Evolutionary conservation across 2,888 invertebrate species (phyloP), one percentile per base, ranked within the genome.

Genomic region (Hoplodrina blanda): DNA sequence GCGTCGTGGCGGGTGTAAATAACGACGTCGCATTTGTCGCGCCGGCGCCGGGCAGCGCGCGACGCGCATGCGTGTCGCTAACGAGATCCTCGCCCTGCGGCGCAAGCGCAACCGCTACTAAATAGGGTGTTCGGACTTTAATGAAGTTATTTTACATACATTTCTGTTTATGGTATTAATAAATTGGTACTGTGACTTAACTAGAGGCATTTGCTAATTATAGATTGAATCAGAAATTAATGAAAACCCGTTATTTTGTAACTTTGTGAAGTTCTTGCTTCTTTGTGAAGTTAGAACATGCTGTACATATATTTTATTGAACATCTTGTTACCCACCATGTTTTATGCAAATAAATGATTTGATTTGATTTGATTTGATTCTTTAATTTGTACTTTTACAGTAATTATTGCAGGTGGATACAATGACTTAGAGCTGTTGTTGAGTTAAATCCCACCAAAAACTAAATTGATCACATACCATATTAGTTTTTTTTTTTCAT

Each of bases 1-100:
- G 52, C 62, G 76, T 80, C 76, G 76, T 77, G 74, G 82, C 83
- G 81, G 83, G 85, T 84, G 86, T 89, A 87, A 89, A 87, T 89
- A 85, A 88, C 89, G 85, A 83, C 73, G 85, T 83, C 81, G 81
- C 86, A 87, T 86, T 87, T 87, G 82, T 77, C 73, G 84, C 84
- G 86, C 85, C 84, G 87, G 86, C 85, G 85, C 84, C 84, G 85
- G 44, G 62, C 67, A 55, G 63, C 49, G 69, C 71, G 69, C 66
- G 61, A 33, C 54, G 82, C 69, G 82, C 73, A 70, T 82, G 82
- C 84, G 76, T 75, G 86, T 68, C 71, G 72, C 82, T 85, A 84
- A 85, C 84, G 70, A 84, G 84, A 69, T 72, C 68, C 73, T 74
- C 52, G 78, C 81, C 44, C 8, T 6, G 60, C 66, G 57, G 65